Evolutionary conservation across 2,888 invertebrate species (phyloP), one percentile per base, ranked within the genome.

Genomic region (Petrophora chlorosata): DNA sequence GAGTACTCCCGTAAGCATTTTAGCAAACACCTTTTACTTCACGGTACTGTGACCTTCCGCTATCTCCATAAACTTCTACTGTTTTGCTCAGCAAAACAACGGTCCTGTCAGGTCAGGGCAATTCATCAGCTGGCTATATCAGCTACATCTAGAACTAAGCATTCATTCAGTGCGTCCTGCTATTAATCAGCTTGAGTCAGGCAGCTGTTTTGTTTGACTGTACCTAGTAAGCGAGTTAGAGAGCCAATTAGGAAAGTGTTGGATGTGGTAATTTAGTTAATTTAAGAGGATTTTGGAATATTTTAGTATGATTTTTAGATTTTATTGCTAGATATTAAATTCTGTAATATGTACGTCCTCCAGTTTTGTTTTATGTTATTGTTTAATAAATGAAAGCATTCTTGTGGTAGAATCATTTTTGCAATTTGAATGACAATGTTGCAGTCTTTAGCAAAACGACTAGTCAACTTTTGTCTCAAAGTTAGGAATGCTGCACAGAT

Each of bases 181-280:
- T 79, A 85, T 87, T 86, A 86, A 86, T 86, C 86, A 85, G 85
- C 65, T 68, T 60, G 63, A 79, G 77, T 70, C 78, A 66, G 70
- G 70, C 70, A 72, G 59, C 77, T 75, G 79, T 75, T 82, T 79
- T 83, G 79, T 82, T 79, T 81, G 76, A 72, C 69, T 73, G 69
- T 62, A 73, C 68, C 60, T 50, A 39, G 48, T 70, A 63, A 43
- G 49, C 42, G 34, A 50, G 49, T 50, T 39, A 39, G 32, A 17
- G 13, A 0, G 38, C 17, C n/a, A 10, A 7, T 7, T 14, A 8
- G 28, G 22, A 16, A 1, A 5, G 0, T 25, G 33, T 3, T 19
- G 13, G 42, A 49, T 26, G 26, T 10, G 48, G 48, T 49, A 49
- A 42, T 42, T 47, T 35, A 7, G n/a, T n/a, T n/a, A 9, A 28